A percentile compares a stretch with the other conserved stretches of the same genome.
phyloP scores from a whole-genome alignment of 2,797 vertebrate genomes.

The Vipera latastei region DNA sequence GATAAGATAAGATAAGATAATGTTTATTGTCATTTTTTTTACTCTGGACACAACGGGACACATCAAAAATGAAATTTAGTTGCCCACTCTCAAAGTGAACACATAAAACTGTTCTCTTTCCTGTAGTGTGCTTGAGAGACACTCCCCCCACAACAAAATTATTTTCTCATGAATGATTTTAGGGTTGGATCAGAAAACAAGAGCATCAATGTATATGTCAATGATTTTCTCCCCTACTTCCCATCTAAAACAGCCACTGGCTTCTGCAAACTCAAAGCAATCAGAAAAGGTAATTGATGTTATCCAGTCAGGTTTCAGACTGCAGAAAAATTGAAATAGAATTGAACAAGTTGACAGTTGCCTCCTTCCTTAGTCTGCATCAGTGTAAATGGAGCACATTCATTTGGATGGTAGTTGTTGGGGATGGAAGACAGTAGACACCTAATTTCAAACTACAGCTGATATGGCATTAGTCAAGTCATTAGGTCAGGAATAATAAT shows the following conservation, averaged over 20 bases:
- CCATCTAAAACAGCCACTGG: accelerated
- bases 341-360: background rate
- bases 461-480: background rate
- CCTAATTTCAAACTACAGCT: background rate
- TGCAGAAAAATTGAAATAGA: background rate
- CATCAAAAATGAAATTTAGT: too few species aligned
- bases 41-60: too few species aligned
- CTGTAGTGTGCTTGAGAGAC: background rate
- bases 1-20: too few species aligned
- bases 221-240: background rate
- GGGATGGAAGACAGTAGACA: background rate
- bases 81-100: too few species aligned
- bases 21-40: too few species aligned
- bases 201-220: accelerated
- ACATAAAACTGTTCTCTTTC: background rate
- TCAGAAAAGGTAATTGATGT: accelerated
- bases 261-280: background rate
- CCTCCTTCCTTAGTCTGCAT: accelerated
- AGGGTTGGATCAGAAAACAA: background rate
- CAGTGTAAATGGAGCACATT: accelerated
- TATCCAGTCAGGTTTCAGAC: background rate
- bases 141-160: background rate
- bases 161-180: background rate
- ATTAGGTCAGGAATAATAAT: background rate
- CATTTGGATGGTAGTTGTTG: background rate